Conservation (phyloP, 2,113 vertebrate species). For the Lamprologus speciosus region DNA sequence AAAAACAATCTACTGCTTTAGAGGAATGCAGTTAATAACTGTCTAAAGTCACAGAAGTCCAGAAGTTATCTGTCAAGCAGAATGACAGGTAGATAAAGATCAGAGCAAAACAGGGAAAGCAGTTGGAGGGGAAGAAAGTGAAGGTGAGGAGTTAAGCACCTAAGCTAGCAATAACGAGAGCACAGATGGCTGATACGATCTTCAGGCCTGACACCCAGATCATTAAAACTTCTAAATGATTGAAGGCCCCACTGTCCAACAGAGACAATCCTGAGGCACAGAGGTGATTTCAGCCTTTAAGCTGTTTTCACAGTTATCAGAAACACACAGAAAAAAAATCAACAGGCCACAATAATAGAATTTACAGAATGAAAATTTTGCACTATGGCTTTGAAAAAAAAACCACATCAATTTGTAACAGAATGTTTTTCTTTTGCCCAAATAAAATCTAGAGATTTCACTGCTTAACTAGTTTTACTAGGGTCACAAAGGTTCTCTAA, state of each 20-base stretch:
- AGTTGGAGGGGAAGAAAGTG: not conserved
- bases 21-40: not conserved
- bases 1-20: not conserved
- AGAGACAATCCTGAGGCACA: not conserved
- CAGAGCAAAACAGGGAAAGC: constrained; percentile 4
- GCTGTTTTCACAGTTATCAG: not conserved
- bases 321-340: not conserved
- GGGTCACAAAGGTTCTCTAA: not conserved
- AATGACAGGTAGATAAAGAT: constrained; percentile 40
- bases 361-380: not conserved
- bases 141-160: constrained; percentile 34
- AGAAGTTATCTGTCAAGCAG: not conserved
- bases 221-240: constrained; percentile 33
- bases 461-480: not conserved
- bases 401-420: not conserved
- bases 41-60: not conserved
- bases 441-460: not conserved
- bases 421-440: not conserved
- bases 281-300: not conserved
- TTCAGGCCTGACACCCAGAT: constrained; percentile 20
- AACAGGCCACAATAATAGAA: not conserved
- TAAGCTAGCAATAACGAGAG: constrained; percentile 20
- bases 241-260: not conserved
- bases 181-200: constrained; percentile 26
- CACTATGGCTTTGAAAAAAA: not conserved